These are phyloP conservation scores for Acleris emargana DNA, from an alignment of 2,888 invertebrate genomes.

Conservation along the genomic window DNA sequence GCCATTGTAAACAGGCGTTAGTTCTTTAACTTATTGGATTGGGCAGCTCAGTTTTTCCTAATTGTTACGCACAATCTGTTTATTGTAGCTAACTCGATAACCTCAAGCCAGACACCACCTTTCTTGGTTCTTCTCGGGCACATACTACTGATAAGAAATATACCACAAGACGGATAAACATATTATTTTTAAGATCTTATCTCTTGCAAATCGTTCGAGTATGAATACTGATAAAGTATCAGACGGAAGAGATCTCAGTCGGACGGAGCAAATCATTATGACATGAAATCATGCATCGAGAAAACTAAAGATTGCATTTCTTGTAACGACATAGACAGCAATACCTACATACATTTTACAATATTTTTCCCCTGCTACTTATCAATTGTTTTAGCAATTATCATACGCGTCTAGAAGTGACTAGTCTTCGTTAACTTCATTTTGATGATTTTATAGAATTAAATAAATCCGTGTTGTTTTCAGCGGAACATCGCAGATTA, in stretches of 20 bases:
- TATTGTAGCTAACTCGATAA: not conserved
- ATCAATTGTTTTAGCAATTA: too few relatives aligned
- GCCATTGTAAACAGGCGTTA: not conserved
- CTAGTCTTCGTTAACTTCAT: too few relatives aligned
- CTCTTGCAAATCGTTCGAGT: constrained; percentile 7
- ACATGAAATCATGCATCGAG: constrained; percentile 3
- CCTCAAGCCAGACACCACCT: not conserved
- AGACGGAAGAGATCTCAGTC: constrained; percentile 8
- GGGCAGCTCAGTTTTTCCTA: too few relatives aligned
- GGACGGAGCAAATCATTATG: constrained; percentile 4
- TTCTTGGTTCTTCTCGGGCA: not conserved
- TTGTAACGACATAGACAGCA: not conserved
- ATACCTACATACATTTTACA: too few relatives aligned
- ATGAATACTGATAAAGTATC: constrained; percentile 27
- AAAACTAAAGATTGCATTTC: constrained; percentile 2
- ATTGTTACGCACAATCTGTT: too few relatives aligned
- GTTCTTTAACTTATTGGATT: too few relatives aligned
- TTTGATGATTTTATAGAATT: too few relatives aligned
- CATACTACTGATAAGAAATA: not conserved
- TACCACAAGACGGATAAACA: not conserved
- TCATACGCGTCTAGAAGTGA: too few relatives aligned
- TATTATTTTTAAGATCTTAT: constrained; percentile 19
- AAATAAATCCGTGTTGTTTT: too few relatives aligned
- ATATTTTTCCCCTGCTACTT: too few relatives aligned
- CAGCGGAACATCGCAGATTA: not conserved